Base-by-base conservation (phyloP, 2,888 invertebrate species). In the Morpho achilles region DNA sequence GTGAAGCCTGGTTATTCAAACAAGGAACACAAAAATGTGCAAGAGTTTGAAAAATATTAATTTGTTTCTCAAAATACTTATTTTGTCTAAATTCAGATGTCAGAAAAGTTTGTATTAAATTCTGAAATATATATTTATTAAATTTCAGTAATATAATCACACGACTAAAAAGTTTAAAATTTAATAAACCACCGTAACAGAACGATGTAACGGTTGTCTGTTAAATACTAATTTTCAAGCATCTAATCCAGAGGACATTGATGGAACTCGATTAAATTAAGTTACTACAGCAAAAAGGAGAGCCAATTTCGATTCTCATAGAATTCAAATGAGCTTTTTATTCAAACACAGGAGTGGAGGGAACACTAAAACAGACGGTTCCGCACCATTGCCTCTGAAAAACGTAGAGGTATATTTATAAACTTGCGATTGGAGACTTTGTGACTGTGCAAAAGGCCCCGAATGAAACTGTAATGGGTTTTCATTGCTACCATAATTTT, bases 311-410 rank as follows among this genome's bases (percentile, higher is more conserved):
- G 84, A 89, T 88, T 84, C 87, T 80, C 87, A 83, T 87, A 83
- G 88, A 86, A 88, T 89, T 85, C 84, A 88, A 88, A 89, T 87
- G 88, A 88, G 84, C 80, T 82, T 87, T 88, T 88, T 88, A 88
- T 88, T 87, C 87, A 87, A 87, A 88, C 80, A 74, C 73, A 73
- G 77, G 76, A 77, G 72, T 75, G 77, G 75, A 76, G 75, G 76
- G 76, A 79, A 83, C 83, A 82, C 79, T 84, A 81, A 85, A 82
- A 82, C 80, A 82, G 80, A 82, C 72, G 77, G 76, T 79, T 76
- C 68, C 71, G 71, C 75, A 74, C 74, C 77, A 77, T 78, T 75
- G 79, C 75, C 68, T 71, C 70, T 69, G 69, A 74, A 70, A 76
- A 75, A 54, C 71, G 75, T 70, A 70, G 67, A 70, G 73, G 69